Percentiles rank a stretch among this genome's conserved stretches.
These are phyloP conservation scores for Machimus rusticus DNA, from an alignment of 2,888 invertebrate genomes.

Conservation along the genomic window DNA sequence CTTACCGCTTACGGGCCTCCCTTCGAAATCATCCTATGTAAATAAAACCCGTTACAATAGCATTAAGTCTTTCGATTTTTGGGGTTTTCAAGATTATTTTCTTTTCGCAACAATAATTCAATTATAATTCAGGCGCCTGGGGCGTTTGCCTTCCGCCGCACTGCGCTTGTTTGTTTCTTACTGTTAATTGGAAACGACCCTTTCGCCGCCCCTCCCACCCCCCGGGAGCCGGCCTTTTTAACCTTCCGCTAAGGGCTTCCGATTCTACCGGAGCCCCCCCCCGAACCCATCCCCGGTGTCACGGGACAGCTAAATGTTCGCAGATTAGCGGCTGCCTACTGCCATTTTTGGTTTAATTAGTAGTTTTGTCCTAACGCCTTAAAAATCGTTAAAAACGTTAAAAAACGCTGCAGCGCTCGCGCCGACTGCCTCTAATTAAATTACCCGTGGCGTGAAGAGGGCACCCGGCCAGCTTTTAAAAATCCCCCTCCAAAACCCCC, in stretches of 20 bases:
- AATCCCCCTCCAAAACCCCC: background rate
- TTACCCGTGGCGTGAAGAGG: slow-evolving; percentile 49
- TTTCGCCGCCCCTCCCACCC: background rate
- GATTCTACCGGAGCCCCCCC: background rate
- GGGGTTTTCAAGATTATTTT: slow-evolving; percentile 49
- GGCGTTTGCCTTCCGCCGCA: slow-evolving; percentile 36
- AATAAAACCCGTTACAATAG: slow-evolving; percentile 49
- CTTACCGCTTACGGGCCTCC: slow-evolving; percentile 44
- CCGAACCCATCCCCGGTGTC: background rate
- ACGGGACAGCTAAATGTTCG: background rate
- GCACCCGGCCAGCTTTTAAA: slow-evolving; percentile 31
- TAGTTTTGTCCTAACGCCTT: background rate
- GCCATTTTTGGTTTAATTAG: background rate
- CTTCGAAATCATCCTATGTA: slow-evolving; percentile 48
- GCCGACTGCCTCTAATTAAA: slow-evolving; percentile 46
- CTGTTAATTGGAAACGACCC: slow-evolving; percentile 48
- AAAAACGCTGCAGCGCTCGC: background rate
- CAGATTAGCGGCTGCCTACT: background rate
- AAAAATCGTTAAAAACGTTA: background rate
- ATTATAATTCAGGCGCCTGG: slow-evolving; percentile 47
- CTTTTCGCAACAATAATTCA: slow-evolving; percentile 50
- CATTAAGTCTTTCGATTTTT: slow-evolving; percentile 49
- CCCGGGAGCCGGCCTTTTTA: background rate
- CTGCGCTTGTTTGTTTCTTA: slow-evolving; percentile 46
- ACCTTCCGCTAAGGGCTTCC: background rate